Evolutionary conservation across 1,140 invertebrate species (phyloP), one percentile per base, ranked within the genome.

Genomic region (Drosophila trapezifrons): DNA sequence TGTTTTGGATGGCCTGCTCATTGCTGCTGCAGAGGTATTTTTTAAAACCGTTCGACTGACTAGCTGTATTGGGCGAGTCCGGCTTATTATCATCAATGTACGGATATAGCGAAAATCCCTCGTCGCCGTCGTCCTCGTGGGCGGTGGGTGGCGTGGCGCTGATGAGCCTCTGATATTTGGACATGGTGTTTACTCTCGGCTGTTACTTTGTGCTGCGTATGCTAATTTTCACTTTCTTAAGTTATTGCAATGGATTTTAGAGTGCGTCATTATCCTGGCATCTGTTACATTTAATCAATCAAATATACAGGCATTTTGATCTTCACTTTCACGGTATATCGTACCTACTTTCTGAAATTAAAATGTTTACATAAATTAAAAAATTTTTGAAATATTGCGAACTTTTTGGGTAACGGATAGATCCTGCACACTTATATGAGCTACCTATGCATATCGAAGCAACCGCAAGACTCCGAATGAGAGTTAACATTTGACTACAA

Each of bases 111-210:
- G 78, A 49, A 59, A 76, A 87, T 52, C 76, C 78, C 45, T 76
- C 78, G 42, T 89, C 84, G 43, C 74, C 71, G 43, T 84, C 80
- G 71, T 87, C 72, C 42, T 89, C 84, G 25, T 78, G 62, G 37
- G 54, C 56, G 56, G 52, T 74, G 40, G 72, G 49, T 38, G 67
- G 59, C n/a, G 59, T 18, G 13, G 62, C 52, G 38, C 58, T 79
- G 76, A 75, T 85, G 57, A 89, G 84, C 52, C 84, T 90, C 40
- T 89, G 84, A 89, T 89, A 89, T 76, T 84, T 89, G 60, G 85
- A 78, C 84, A 89, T 89, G 70, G 40, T 62, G 17, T 47, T 46
- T 59, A 37, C 25, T 17, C 18, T 63, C n/a, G 15, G 40, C 27
- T 76, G 37, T 42, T 40, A 64, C 29, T 59, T 35, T 69, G 15